Conservation (phyloP, 2,113 vertebrate species). For the Poeciliopsis occidentalis region DNA sequence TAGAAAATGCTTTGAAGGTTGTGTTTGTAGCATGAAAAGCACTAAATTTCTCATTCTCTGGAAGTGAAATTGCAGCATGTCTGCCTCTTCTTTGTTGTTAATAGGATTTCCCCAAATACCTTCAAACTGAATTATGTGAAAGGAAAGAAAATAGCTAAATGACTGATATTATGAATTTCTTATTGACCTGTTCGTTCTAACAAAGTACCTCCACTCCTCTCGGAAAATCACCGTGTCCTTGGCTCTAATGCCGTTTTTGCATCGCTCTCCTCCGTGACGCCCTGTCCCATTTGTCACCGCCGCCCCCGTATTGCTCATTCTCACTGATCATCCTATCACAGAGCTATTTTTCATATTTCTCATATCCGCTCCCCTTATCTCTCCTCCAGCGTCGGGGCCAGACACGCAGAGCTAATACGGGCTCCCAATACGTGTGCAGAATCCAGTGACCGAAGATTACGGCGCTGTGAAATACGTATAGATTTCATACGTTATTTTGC, state of each 20-base stretch:
- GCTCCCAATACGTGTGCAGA: constrained; percentile 70
- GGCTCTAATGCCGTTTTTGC: constrained; percentile 65
- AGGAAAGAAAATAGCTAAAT: constrained; percentile 39
- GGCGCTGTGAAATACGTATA: constrained; percentile 75
- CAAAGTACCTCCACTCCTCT: constrained; percentile 48
- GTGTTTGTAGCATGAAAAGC: neutral
- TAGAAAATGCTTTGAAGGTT: neutral
- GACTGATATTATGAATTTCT: constrained; percentile 43
- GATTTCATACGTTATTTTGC: constrained; percentile 72
- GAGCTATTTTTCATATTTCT: constrained; percentile 82
- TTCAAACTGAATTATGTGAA: constrained; percentile 24
- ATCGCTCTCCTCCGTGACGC: constrained; percentile 73
- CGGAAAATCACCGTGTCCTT: constrained; percentile 69
- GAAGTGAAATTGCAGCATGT: constrained; percentile 2
- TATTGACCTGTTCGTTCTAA: constrained; percentile 56
- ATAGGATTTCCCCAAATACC: constrained; percentile 4
- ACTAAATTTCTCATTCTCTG: neutral
- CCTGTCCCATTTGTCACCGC: constrained; percentile 77
- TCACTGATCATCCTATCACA: constrained; percentile 80
- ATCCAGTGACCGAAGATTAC: constrained; percentile 68
- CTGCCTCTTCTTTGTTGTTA: constrained; percentile 11
- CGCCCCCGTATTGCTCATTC: constrained; percentile 69
- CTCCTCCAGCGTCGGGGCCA: constrained; percentile 70
- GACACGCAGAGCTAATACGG: constrained; percentile 79
- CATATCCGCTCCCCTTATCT: constrained; percentile 81